Conservation (phyloP, 2,797 vertebrate genomes). For the Scleropages formosus region DNA sequence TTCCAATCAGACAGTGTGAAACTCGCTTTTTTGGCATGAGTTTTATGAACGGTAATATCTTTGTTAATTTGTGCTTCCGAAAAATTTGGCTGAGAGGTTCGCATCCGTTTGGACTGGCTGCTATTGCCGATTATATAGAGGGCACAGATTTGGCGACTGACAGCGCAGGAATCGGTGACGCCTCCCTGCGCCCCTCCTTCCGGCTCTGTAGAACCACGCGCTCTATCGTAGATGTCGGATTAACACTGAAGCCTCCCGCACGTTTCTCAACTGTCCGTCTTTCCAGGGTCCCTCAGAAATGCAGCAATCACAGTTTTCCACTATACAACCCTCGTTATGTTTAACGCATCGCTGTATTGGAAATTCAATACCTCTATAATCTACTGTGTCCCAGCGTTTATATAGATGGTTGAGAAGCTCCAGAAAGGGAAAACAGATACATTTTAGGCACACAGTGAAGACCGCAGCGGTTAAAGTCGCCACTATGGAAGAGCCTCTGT, state of each 20-base stretch:
- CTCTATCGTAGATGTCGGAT: neutral
- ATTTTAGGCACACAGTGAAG: neutral
- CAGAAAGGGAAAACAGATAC: neutral
- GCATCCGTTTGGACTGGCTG: neutral
- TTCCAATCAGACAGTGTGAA: no score
- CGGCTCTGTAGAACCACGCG: neutral
- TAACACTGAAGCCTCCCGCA: neutral
- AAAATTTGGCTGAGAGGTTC: neutral
- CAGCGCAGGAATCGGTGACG: neutral
- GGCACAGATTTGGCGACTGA: neutral
- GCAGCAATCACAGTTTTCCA: no score
- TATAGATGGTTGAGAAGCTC: no score
- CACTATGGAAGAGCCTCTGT: neutral
- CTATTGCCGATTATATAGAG: neutral
- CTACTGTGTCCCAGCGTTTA: no score
- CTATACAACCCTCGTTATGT: no score
- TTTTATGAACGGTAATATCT: no score
- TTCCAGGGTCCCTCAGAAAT: no score
- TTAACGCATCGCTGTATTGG: no score
- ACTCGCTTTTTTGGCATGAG: no score
- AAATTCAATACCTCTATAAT: no score
- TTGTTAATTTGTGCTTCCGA: no score
- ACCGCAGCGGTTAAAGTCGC: no score
- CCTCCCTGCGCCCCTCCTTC: neutral
- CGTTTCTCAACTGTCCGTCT: neutral